Evolutionary conservation across 2,888 invertebrate genomes (phyloP), one percentile per base, ranked within the genome.

Genomic region (Atethmia centrago): DNA sequence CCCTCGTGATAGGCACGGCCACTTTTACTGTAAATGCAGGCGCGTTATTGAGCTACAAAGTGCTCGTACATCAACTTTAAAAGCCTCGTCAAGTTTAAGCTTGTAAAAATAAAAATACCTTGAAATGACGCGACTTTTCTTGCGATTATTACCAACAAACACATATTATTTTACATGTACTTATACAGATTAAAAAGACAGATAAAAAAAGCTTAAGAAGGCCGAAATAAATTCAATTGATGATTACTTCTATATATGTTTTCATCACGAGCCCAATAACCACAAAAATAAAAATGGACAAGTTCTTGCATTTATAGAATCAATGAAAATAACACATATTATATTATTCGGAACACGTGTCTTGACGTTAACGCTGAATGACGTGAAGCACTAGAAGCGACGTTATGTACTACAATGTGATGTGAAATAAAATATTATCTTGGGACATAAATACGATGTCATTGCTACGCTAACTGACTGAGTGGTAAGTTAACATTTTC

Each of bases 41-140:
- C 88, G 86, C 88, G 87, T 87, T 90, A 90, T 92, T 87, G 91
- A 90, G 90, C 90, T 89, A 88, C 89, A 91, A 92, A 93, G 92
- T 93, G 93, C 92, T 90, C 77, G 89, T 87, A 87, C 87, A 85
- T 90, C 89, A 87, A 83, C 87, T 88, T 87, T 90, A 88, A 92
- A 92, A 91, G 88, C 89, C 88, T 89, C 89, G 88, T 90, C 90
- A 90, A 87, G 84, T 81, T 82, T 82, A 77, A 82, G 77, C 71
- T 72, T 71, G 85, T 83, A 81, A 81, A 82, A 77, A 83, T 84
- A 87, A 84, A 80, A 88, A 85, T 74, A 76, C 66, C 51, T 76
- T 74, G 75, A 78, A 80, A 77, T 68, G 49, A 59, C 51, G 53
- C 53, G 53, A 68, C 55, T 40, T 73, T 74, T 31, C 64, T 28